Conservation (phyloP, 2,113 vertebrate species). For the Cryptotis parvus region DNA sequence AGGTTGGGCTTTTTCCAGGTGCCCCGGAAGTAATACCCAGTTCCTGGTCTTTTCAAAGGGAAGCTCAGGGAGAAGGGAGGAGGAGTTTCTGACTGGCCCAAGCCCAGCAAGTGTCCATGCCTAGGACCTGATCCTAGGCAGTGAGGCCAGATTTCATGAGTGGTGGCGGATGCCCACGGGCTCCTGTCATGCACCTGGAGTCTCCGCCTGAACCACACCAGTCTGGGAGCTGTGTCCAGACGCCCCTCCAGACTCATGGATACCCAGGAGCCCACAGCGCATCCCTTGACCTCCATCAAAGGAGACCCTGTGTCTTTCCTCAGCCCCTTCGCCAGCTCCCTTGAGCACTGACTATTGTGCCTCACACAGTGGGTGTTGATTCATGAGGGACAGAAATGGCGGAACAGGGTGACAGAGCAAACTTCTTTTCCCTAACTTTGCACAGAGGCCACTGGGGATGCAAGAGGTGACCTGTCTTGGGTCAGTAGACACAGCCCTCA, state of each 20-base stretch:
- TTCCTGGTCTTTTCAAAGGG: slow-evolving; percentile 7
- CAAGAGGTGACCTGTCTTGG: neutral
- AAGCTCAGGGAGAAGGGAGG: neutral
- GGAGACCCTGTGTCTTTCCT: neutral
- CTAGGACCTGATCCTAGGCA: neutral
- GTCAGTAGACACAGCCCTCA: neutral
- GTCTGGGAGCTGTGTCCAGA: neutral
- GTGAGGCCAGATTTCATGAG: neutral
- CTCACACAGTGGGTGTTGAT: neutral
- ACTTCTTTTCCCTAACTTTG: neutral
- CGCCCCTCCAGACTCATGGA: neutral
- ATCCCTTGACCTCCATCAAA: too few relatives aligned
- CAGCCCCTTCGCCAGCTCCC: too few relatives aligned
- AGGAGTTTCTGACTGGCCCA: neutral
- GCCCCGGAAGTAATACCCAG: slow-evolving; percentile 17
- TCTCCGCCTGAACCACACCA: neutral
- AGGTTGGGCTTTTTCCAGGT: slow-evolving; percentile 37
- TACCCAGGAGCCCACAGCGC: neutral
- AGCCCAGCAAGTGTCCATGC: neutral
- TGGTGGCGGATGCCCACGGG: neutral
- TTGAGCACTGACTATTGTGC: neutral
- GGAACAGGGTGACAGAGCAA: neutral
- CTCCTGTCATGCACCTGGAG: neutral
- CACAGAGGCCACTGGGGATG: neutral
- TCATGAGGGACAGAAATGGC: neutral